A percentile compares a stretch with the other conserved stretches of the same genome.
Conservation (phyloP, 2,113 vertebrate species). For the Herpailurus yagouaroundi region DNA sequence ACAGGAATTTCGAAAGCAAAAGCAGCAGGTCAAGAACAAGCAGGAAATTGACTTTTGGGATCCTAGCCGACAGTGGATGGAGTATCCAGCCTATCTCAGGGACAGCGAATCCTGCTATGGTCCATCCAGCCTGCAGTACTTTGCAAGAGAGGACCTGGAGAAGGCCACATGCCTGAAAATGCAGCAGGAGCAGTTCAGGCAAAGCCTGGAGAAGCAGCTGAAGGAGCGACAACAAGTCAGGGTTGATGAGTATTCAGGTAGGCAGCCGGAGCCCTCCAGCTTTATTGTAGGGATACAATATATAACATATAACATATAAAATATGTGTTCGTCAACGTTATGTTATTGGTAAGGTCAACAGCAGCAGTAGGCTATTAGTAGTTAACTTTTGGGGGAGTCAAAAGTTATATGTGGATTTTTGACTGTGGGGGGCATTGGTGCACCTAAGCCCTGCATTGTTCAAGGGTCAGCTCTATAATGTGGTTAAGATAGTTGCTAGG, state of each 20-base stretch:
- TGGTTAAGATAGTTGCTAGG: not conserved
- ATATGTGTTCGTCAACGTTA: too few relatives aligned
- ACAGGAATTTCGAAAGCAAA: constrained; percentile 75
- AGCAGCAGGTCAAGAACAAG: constrained; percentile 82
- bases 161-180: constrained; percentile 61
- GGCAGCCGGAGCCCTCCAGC: not conserved
- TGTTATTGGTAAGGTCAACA: too few relatives aligned
- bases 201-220: constrained; percentile 84
- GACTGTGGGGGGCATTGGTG: not conserved
- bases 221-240: constrained; percentile 77
- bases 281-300: too few relatives aligned
- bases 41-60: constrained; percentile 82
- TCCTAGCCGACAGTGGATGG: constrained; percentile 73
- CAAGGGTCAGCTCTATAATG: not conserved
- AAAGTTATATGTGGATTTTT: too few relatives aligned
- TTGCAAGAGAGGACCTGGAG: constrained; percentile 86
- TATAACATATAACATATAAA: too few relatives aligned
- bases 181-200: constrained; percentile 86
- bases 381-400: too few relatives aligned
- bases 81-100: not conserved
- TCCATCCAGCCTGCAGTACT: constrained; percentile 81
- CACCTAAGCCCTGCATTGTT: not conserved
- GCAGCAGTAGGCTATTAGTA: too few relatives aligned
- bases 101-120: constrained; percentile 40
- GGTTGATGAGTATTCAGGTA: constrained; percentile 81